Conservation (phyloP, 2,888 invertebrate genomes). For the Linnaemya tessellans region DNA sequence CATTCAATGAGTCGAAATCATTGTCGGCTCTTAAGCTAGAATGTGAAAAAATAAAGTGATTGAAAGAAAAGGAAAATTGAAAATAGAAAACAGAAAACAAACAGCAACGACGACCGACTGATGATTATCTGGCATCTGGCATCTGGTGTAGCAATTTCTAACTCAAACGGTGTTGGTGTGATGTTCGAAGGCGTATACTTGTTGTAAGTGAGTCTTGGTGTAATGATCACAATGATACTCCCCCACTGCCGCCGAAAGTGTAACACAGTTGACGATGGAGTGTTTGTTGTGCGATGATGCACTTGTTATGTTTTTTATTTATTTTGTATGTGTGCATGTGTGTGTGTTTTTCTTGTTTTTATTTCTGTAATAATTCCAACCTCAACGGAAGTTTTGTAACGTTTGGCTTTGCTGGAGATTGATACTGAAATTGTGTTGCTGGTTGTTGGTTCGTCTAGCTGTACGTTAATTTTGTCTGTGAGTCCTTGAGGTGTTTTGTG, state of each 20-base stretch:
- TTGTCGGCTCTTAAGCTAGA: slow-evolving; percentile 68
- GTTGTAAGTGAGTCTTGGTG: slow-evolving; percentile 29
- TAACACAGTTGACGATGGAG: slow-evolving; percentile 26
- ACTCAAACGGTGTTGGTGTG: background rate
- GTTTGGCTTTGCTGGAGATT: slow-evolving; percentile 70
- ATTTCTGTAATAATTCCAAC: slow-evolving; percentile 51
- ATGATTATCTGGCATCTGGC: slow-evolving; percentile 45
- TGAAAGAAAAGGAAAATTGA: background rate
- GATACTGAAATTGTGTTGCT: slow-evolving; percentile 77
- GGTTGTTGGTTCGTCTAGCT: slow-evolving; percentile 73
- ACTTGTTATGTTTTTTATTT: slow-evolving; percentile 55
- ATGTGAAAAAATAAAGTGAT: background rate
- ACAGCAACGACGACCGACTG: slow-evolving; percentile 2
- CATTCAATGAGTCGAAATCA: slow-evolving; percentile 80
- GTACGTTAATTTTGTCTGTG: slow-evolving; percentile 65
- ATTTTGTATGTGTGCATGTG: background rate
- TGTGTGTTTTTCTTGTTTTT: slow-evolving; percentile 31
- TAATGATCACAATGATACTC: slow-evolving; percentile 61
- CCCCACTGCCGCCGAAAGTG: slow-evolving; percentile 11
- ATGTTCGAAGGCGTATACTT: slow-evolving; percentile 59
- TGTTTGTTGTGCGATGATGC: slow-evolving; percentile 47
- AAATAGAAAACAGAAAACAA: slow-evolving; percentile 5
- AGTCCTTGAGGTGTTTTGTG: slow-evolving; percentile 74
- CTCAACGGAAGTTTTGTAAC: slow-evolving; percentile 71
- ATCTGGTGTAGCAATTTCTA: slow-evolving; percentile 39